Evolutionary conservation across 64 coral and sea anemone genomes (phyloP).

Genomic region (Actinia equina): DNA sequence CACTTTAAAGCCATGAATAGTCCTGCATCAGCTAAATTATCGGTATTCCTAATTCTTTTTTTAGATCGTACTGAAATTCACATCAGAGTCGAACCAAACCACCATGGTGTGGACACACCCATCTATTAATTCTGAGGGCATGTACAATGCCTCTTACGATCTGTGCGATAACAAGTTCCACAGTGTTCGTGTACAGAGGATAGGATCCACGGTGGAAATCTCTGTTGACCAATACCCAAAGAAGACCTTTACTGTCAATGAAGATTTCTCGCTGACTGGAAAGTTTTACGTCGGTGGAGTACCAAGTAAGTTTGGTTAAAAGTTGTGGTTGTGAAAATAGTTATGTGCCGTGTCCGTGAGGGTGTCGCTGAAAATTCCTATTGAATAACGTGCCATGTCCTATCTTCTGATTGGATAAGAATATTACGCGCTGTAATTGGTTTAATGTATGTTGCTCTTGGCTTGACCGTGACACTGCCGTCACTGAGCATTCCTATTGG

Average conservation of each 20-base stretch:
- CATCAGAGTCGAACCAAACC: conserved; percentile 36
- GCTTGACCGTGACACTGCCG: too few species aligned
- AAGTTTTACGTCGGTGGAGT: conserved; percentile 83
- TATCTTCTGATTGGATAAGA: too few species aligned
- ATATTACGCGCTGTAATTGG: too few species aligned
- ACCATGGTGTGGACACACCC: conserved; percentile 66
- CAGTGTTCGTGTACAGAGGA: conserved; percentile 35
- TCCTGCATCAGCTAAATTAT: too few species aligned
- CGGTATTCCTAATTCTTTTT: background rate
- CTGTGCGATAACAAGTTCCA: conserved; percentile 86
- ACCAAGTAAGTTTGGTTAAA: conserved; percentile 53
- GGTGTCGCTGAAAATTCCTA: too few species aligned
- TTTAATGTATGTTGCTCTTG: too few species aligned
- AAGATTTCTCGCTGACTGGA: conserved; percentile 26
- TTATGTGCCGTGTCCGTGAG: too few species aligned
- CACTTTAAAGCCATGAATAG: too few species aligned
- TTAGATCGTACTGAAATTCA: conserved; percentile 36
- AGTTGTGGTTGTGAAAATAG: too few species aligned
- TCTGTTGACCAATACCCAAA: conserved; percentile 54
- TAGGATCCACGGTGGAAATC: conserved; percentile 12
- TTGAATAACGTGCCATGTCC: too few species aligned
- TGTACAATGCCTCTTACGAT: conserved; percentile 77
- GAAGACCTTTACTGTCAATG: background rate
- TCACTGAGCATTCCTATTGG: too few species aligned
- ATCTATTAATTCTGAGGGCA: conserved; percentile 33